Percentiles rank a stretch among this genome's conserved stretches.
Conservation (phyloP, 1,140 invertebrate species). For the Zaprionus camerounensis region DNA sequence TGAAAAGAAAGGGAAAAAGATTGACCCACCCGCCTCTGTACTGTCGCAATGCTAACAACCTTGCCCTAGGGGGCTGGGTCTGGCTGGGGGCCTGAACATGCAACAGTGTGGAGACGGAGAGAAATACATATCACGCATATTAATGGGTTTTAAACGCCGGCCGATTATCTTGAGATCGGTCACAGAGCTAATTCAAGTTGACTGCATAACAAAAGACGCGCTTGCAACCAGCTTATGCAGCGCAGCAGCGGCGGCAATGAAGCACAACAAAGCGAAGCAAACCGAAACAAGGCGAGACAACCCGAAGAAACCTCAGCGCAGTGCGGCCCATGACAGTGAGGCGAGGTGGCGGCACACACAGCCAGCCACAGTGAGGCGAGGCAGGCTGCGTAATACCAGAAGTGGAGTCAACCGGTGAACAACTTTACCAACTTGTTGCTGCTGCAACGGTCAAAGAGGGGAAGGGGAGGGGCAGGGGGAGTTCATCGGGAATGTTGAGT, state of each 20-base stretch:
- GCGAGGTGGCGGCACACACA: background rate
- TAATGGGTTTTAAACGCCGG: conserved; percentile 54
- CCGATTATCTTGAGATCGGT: conserved; percentile 48
- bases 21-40: conserved; percentile 8
- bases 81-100: conserved; percentile 42
- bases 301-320: conserved; percentile 32
- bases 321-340: conserved; percentile 71
- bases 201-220: conserved; percentile 72
- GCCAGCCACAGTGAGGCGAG: background rate
- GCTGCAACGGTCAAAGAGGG: conserved; percentile 13
- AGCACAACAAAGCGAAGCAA: conserved; percentile 33
- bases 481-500: conserved; percentile 24
- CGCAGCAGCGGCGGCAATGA: conserved; percentile 16
- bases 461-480: conserved; percentile 20
- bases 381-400: conserved; percentile 75
- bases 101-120: conserved; percentile 44
- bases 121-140: conserved; percentile 46
- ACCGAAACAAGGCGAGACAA: conserved; percentile 6
- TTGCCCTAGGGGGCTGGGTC: conserved; percentile 30
- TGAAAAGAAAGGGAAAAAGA: conserved; percentile 21
- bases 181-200: conserved; percentile 44
- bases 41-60: conserved; percentile 45
- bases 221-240: conserved; percentile 50
- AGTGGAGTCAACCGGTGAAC: conserved; percentile 76
- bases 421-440: conserved; percentile 46